These are phyloP conservation scores for Phragmatobia fuliginosa DNA, from an alignment of 2,888 invertebrate genomes.

Conservation along the genomic window DNA sequence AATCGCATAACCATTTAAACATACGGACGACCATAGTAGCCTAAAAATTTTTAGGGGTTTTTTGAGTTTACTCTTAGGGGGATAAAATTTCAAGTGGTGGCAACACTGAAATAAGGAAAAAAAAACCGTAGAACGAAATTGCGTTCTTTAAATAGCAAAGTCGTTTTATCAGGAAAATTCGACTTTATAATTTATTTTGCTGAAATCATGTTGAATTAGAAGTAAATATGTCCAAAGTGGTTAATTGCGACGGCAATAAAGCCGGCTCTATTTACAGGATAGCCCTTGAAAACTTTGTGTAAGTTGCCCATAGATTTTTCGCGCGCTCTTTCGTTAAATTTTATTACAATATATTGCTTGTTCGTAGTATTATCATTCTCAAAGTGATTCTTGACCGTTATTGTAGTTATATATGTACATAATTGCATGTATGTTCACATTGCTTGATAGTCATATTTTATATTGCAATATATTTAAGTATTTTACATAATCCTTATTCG, in stretches of 20 bases:
- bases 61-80: too few relatives aligned
- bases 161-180: not conserved
- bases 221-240: conserved; percentile 68
- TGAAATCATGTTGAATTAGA: conserved; percentile 9
- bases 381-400: not conserved
- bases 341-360: not conserved
- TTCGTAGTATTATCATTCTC: not conserved
- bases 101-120: not conserved
- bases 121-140: too few relatives aligned
- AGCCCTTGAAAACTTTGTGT: conserved; percentile 87
- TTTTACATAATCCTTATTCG: not conserved
- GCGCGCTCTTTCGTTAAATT: conserved; percentile 28
- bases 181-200: not conserved
- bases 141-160: not conserved
- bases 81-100: too few relatives aligned
- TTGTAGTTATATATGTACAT: not conserved
- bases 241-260: conserved; percentile 62
- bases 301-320: conserved; percentile 57
- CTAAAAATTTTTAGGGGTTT: too few relatives aligned
- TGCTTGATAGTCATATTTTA: not conserved
- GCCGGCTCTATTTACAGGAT: conserved; percentile 86
- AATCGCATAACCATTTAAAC: too few relatives aligned
- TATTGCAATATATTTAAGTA: not conserved
- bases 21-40: too few relatives aligned
- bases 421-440: not conserved